Base-by-base conservation (phyloP, 1,140 invertebrate species). In the Brachionus asplanchnoidis region DNA sequence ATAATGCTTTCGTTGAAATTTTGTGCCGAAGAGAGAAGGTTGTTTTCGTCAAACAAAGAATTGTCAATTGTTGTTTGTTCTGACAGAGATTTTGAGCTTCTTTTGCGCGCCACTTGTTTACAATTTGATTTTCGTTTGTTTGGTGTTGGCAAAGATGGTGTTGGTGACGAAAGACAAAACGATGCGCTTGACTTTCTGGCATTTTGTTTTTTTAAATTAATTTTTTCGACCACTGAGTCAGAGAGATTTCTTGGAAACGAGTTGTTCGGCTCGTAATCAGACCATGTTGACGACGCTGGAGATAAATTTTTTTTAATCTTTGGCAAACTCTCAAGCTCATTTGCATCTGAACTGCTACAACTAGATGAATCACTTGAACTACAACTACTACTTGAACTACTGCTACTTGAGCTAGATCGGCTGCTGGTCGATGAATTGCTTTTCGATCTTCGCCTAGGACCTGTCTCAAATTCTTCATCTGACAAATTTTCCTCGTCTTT, bases 1-100 rank as follows among this genome's bases (percentile, higher is more conserved):
- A 77, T 77, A 28, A 77, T 50, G 53, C 73, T 77, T 50, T 77
- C 73, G 50, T 77, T 77, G 42, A 77, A 77, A 50, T 77, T 77
- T 50, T 77, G 73, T 12, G 73, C 44, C n/a, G 73, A 77, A n/a
- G 17, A 50, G 1, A 77, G 46, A 12, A 77, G 23, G 53, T 77
- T 77, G 9, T 77, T 77, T 77, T 77, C 73, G 28, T 77, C 73
- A 77, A 77, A 77, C 12, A 77, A 9, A 8, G 42, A 77, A 26
- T 77, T 77, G 28, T 77, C 44, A 26, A 77, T 77, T 2, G 20
- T 50, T 12, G 40, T 50, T 26, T 32, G 20, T n/a, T 77, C 73
- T 7, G 42, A 50, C 1, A 77, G 44, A 14, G 73, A 77, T 50
- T 77, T 77, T 50, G 73, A 77, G 53, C 42, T 77, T 50, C 73